Evolutionary conservation across 2,113 vertebrate species (phyloP), one percentile per base, ranked within the genome.

Genomic region (Megaceryle torquata): DNA sequence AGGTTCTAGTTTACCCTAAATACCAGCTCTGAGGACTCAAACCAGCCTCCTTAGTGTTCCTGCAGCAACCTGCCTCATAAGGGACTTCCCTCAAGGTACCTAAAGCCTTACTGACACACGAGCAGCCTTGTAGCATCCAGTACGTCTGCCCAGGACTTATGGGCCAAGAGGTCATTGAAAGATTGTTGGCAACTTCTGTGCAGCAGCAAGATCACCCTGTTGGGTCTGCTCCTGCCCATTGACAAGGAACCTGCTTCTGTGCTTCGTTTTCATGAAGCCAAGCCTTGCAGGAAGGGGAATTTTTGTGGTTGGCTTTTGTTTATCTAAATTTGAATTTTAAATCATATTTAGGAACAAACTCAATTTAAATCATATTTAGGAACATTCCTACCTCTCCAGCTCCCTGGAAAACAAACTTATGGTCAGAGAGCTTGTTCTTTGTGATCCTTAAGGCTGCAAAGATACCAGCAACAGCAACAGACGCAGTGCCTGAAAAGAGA

Each of bases 361-460:
- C 17, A 64, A 41, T 37, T 48, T 6, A 44, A 10, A 63, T 21
- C 33, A 14, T 64, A 60, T 61, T 77, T 67, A 78, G 51, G 48
- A 82, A 59, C 7, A 65, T 14, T 89, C 96, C 92, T 97, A 99
- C 99, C 99, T 99, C 99, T 79, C 99, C 99, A 24, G 99, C 99
- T 72, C 99, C 99, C 96, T 99, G 99, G 97, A 99, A 99, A 93
- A 99, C 99, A 96, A 99, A 99, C 16, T 97, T 99, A 46, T 99
- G 99, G 87, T 99, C 98, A 56, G 98, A 98, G 59, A 99, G 98
- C 91, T 98, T 99, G 96, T 98, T 99, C 94, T 99, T 99, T 76
- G 99, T 99, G 97, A 99, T 98, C 95, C 98, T 98, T 89, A 99
- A 95, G 79, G 99, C 98, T 81, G 99, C 99, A 53, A 99, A 97